Base-by-base conservation (phyloP, 2,888 invertebrate species). In the Chrysolina oricalcia region DNA sequence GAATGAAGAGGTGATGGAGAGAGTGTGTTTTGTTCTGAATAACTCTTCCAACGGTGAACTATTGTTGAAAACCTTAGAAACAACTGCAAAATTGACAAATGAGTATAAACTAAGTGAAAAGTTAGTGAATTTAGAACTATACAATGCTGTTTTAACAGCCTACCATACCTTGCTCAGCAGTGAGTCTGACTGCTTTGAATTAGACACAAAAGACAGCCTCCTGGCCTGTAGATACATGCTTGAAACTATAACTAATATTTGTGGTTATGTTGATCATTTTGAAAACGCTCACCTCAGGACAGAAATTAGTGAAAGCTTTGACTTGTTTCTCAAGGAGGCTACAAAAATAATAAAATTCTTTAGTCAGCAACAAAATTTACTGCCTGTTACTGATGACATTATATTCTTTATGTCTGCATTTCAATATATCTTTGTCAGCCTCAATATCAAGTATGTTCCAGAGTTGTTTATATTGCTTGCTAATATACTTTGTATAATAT, bases 21-120 rank as follows among this genome's bases (percentile, higher is more conserved):
- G 92, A 79, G 87, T 96, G 59, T 91, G 91, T 78, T 95, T 94
- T 84, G 94, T 96, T 78, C 88, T 97, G 73, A 91, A 90, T 72
- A 95, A 94, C 87, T 96, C 96, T 0, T 92, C 93, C 13, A 94
- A 94, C 85, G 90, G 89, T 80, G 91, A 91, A 19, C 87, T 94
- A 1, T 83, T 94, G 11, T 83, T 90, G 2, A 90, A 91, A 71
- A 90, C 92, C 0, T 87, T 94, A 63, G 93, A 93, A 83, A 91
- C 92, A 53, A 86, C 92, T 6, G 80, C 83, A 5, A 86, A 85
- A 78, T 78, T 87, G 73, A 85, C 86, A 11, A 68, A 67, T 15
- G 83, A 84, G 63, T 78, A 78, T 27, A 83, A 83, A 78, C 48
- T 86, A 56, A 72, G 79, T 71, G 69, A 80, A 62, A 64, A 75